A percentile compares a stretch with the other conserved stretches of the same genome.
phyloP scores from a whole-genome alignment of 2,797 vertebrate species.

The Sebastes matsubarae region DNA sequence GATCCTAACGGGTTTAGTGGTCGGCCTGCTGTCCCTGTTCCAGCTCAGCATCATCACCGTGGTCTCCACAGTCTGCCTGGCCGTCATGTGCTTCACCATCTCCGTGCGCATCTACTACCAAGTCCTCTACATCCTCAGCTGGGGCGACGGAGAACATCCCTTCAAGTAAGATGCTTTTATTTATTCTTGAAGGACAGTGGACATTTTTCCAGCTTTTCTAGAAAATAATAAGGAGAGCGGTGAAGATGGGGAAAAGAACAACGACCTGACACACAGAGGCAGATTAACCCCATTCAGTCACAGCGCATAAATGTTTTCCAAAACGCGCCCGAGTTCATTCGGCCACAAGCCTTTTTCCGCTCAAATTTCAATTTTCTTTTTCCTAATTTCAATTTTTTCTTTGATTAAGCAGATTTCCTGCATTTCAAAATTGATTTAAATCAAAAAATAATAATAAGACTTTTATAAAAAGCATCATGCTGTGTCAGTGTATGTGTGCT shows the following conservation, averaged over 20 bases:
- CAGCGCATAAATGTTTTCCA: neutral
- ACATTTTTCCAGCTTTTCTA: neutral
- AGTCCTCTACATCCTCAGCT: conserved; percentile 82
- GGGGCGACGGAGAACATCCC: conserved; percentile 85
- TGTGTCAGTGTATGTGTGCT: neutral
- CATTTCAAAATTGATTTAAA: neutral
- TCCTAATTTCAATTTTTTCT: neutral
- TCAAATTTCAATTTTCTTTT: neutral
- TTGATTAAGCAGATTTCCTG: neutral
- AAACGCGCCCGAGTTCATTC: neutral
- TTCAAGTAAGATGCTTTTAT: conserved; percentile 85
- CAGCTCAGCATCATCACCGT: conserved; percentile 93
- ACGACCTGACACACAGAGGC: neutral
- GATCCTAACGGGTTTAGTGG: conserved; percentile 87
- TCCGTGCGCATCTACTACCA: conserved; percentile 89
- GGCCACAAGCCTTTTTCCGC: neutral
- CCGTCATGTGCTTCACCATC: conserved; percentile 87
- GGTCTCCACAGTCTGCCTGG: conserved; percentile 85
- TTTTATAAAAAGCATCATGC: neutral
- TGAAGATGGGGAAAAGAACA: neutral
- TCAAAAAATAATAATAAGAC: neutral
- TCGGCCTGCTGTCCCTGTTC: conserved; percentile 88
- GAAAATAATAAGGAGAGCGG: neutral
- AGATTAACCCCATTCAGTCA: conserved; percentile 6
- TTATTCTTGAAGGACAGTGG: neutral